phyloP scores from a whole-genome alignment of 30 jellyfish, hydroid and myxozoan species.

The Pseudorhiza aurosa region DNA sequence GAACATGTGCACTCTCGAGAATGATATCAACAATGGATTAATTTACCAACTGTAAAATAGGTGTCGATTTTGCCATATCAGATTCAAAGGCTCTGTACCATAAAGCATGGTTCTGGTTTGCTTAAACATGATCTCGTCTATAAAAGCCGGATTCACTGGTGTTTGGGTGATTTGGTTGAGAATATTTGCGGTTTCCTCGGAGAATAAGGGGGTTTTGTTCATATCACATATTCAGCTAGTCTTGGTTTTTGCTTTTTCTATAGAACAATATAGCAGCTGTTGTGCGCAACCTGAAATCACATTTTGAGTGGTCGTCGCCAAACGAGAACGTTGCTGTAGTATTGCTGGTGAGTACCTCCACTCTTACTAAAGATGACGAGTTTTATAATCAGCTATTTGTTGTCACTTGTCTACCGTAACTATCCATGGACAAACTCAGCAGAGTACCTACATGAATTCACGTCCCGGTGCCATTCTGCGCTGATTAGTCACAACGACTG shows the following conservation, averaged over 20 bases:
- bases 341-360: not conserved
- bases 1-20: not conserved
- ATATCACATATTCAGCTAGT: not conserved
- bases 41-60: not conserved
- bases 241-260: not conserved
- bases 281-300: not conserved
- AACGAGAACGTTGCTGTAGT: not conserved
- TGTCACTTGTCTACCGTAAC: no score
- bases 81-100: not conserved
- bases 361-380: no score
- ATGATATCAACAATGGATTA: not conserved
- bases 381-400: no score
- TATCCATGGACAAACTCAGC: no score
- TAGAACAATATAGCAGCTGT: not conserved
- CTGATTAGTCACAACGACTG: no score
- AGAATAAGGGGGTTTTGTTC: not conserved
- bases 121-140: not conserved
- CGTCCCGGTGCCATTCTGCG: no score
- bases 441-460: no score
- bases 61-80: not conserved
- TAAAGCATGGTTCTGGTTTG: not conserved
- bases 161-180: slow-evolving; percentile 11
- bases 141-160: not conserved
- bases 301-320: not conserved
- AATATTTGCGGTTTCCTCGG: slow-evolving; percentile 8